Base-by-base conservation (phyloP, 2,888 invertebrate genomes). In the Corythucha ciliata region DNA sequence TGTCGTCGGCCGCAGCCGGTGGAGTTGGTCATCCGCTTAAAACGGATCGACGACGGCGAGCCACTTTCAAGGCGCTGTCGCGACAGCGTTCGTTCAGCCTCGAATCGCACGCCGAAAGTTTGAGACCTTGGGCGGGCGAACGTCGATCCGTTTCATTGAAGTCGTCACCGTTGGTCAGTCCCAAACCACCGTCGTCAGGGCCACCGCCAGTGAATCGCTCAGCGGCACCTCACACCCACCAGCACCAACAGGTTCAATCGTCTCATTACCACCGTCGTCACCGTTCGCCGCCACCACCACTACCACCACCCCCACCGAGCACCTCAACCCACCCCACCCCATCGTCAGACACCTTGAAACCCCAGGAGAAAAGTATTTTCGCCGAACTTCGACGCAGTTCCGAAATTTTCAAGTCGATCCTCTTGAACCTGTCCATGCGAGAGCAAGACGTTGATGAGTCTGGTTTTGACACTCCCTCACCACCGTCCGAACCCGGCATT, bases 351-450 rank as follows among this genome's bases (percentile, higher is more conserved):
- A 45, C 51, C 16, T 48, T 45, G 46, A 54, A 45, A 18, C 57
- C 44, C 54, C 56, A 63, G 52, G 60, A 67, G 59, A 61, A 66
- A 32, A 65, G 66, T 50, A 67, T 69, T 21, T 67, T 68, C 59
- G 66, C 67, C 16, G 68, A 68, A 55, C 60, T 69, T 25, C 57
- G 68, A 25, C 59, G 69, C 33, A 68, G 67, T 45, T 67, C 67
- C 42, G 69, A 69, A 57, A 67, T 68, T 37, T 67, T 68, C 57
- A 64, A 67, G 47, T 66, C 66, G 50, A 68, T 69, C 42, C 59
- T 69, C 12, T 60, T 68, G 36, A 68, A 68, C 56, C 62, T 68
- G 37, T 68, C 68, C 26, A 66, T 65, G 58, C 59, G 63, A 48
- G 66, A 67, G 49, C 56, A 57, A 29, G 62, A 63, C 21, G 49